These are phyloP conservation scores for Callimorpha dominula DNA, from an alignment of 2,888 invertebrate species.

Conservation along the genomic window DNA sequence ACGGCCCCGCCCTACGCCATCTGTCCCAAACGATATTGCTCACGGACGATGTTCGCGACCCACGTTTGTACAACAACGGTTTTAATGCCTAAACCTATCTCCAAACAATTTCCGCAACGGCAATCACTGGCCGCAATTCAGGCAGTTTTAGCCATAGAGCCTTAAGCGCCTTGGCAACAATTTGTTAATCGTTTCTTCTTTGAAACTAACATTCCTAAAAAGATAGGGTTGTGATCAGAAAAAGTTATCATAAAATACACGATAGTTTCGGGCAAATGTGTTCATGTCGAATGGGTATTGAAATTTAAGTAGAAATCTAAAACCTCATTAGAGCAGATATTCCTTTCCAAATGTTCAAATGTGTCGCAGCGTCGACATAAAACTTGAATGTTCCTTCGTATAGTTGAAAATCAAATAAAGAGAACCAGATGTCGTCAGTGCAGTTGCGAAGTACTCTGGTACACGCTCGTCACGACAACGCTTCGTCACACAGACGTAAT, in stretches of 20 bases:
- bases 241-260: conserved; percentile 1
- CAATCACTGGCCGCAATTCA: conserved; percentile 27
- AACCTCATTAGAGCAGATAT: conserved; percentile 61
- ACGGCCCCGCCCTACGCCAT: conserved; percentile 61
- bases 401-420: conserved; percentile 81
- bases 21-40: conserved; percentile 72
- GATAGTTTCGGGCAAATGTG: neutral
- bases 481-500: conserved; percentile 69
- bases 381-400: conserved; percentile 68
- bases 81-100: conserved; percentile 64
- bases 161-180: conserved; percentile 26
- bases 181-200: conserved; percentile 13
- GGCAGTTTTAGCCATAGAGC: conserved; percentile 20
- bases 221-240: no score
- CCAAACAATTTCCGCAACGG: conserved; percentile 51
- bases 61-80: conserved; percentile 66
- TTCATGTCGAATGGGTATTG: conserved; percentile 35
- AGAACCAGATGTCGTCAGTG: conserved; percentile 74
- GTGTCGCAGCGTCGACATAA: conserved; percentile 63
- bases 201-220: neutral
- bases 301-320: conserved; percentile 54
- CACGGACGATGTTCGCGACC: conserved; percentile 70
- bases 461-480: conserved; percentile 61
- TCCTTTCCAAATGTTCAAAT: conserved; percentile 57
- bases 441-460: conserved; percentile 69